phyloP scores from a whole-genome alignment of 2,888 invertebrate species.

The Tryphoninae sp. region DNA sequence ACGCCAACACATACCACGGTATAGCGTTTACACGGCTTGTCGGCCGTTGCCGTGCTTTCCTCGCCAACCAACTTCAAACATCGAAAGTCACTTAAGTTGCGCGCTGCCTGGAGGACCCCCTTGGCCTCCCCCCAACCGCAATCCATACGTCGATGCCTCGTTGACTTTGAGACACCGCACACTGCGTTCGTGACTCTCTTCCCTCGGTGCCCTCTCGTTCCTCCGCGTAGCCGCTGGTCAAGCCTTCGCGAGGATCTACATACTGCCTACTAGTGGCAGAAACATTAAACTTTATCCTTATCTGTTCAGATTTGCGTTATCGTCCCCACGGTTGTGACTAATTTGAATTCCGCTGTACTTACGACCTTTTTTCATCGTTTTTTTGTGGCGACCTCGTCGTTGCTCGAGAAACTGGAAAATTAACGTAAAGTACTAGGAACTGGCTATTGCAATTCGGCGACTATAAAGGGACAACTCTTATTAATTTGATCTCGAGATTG shows the following conservation, averaged over 20 bases:
- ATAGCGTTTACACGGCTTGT: constrained; percentile 61
- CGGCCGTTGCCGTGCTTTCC: constrained; percentile 47
- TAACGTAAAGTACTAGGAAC: neutral
- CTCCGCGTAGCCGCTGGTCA: neutral
- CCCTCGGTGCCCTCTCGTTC: neutral
- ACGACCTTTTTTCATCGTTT: neutral
- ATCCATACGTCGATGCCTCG: constrained; percentile 58
- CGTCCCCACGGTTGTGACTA: constrained; percentile 41
- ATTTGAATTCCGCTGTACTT: constrained; percentile 15
- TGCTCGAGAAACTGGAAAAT: neutral
- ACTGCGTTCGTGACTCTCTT: neutral
- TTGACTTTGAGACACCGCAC: constrained; percentile 57
- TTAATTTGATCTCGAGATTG: no score
- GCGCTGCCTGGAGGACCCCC: constrained; percentile 68
- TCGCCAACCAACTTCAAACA: constrained; percentile 76
- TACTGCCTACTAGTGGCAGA: constrained; percentile 33
- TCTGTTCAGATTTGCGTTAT: constrained; percentile 11
- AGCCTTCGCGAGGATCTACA: constrained; percentile 11
- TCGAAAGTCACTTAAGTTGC: constrained; percentile 80
- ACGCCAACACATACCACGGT: constrained; percentile 36
- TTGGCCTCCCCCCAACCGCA: constrained; percentile 46
- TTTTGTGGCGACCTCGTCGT: neutral
- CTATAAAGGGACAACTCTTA: neutral
- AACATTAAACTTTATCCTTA: constrained; percentile 31
- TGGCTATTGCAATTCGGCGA: neutral